Conservation (phyloP, 1,140 invertebrate genomes). For the Anadara kagoshimensis region DNA sequence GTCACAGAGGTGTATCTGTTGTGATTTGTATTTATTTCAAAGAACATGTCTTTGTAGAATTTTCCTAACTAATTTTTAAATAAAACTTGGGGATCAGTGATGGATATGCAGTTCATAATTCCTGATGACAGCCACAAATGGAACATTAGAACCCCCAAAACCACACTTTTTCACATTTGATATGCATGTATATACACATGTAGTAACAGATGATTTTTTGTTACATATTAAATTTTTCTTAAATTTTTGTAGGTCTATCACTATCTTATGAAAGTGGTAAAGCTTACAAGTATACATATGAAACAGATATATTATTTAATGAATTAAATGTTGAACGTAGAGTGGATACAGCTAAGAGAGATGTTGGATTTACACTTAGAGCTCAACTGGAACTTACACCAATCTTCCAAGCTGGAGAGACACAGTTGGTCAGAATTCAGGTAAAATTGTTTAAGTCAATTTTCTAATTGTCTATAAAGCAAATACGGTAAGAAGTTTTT, state of each 20-base stretch:
- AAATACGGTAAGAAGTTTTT: background rate
- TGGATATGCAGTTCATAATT: too few species aligned
- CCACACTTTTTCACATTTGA: background rate
- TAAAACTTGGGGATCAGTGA: too few species aligned
- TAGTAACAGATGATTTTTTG: background rate
- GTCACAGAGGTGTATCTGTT: too few species aligned
- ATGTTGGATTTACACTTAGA: slow-evolving; percentile 59
- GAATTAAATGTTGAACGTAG: slow-evolving; percentile 44
- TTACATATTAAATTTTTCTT: too few species aligned
- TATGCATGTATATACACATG: background rate
- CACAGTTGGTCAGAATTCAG: slow-evolving; percentile 63
- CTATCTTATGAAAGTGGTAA: slow-evolving; percentile 60
- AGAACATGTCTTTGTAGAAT: too few species aligned
- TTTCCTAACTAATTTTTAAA: too few species aligned
- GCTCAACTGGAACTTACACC: slow-evolving; percentile 59
- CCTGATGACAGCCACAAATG: too few species aligned
- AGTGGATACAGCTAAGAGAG: slow-evolving; percentile 44
- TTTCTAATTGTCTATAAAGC: background rate
- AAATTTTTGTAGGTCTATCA: slow-evolving; percentile 52
- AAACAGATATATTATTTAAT: slow-evolving; percentile 61
- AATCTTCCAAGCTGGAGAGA: slow-evolving; percentile 48
- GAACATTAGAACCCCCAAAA: too few species aligned
- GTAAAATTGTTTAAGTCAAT: slow-evolving; percentile 32
- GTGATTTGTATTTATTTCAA: too few species aligned
- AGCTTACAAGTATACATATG: slow-evolving; percentile 64